Evolutionary conservation across 2,113 vertebrate genomes (phyloP), one percentile per base, ranked within the genome.

Genomic region (Corythornis cristatus): DNA sequence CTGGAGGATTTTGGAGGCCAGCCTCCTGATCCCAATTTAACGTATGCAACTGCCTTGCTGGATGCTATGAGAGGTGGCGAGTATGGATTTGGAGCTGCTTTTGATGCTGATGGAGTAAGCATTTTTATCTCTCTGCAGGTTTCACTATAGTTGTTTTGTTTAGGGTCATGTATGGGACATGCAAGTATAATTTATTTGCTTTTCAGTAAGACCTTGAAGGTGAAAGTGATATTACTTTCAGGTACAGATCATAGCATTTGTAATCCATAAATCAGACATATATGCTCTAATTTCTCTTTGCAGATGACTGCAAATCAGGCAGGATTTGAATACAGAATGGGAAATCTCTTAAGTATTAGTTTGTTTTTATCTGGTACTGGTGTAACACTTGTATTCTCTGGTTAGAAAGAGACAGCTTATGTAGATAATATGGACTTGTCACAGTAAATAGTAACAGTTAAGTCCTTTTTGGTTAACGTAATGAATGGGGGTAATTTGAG

Each of bases 31-130:
- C 99, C 99, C 43, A 99, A 98, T 96, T 97, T 99, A 91, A 99
- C 98, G 1, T 99, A 99, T 6, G 99, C 99, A 85, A 98, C 98
- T 26, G 97, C 98, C 15, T 98, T 99, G 95, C 97, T 99, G 73
- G 99, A 99, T 73, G 98, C 98, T 79, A 99, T 99, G 99, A 99
- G 98, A 96, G 98, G 98, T 88, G 99, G 99, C 6, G 99, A 99
- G 62, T 99, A 99, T 96, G 99, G 99, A 74, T 99, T 99, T 97
- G 99, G 99, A 94, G 99, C 99, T 56, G 99, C 99, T 7, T 99
- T 99, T 96, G 99, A 99, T 97, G 99, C 99, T 48, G 99, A 99
- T 35, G 99, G 99, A 97, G 99, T 99, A 97, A 98, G 98, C 95
- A 80, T 92, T 93, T 91, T 71, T 57, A 23, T 60, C 29, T 81